Base-by-base conservation (phyloP, 2,888 invertebrate species). In the Perizoma affinitatum region DNA sequence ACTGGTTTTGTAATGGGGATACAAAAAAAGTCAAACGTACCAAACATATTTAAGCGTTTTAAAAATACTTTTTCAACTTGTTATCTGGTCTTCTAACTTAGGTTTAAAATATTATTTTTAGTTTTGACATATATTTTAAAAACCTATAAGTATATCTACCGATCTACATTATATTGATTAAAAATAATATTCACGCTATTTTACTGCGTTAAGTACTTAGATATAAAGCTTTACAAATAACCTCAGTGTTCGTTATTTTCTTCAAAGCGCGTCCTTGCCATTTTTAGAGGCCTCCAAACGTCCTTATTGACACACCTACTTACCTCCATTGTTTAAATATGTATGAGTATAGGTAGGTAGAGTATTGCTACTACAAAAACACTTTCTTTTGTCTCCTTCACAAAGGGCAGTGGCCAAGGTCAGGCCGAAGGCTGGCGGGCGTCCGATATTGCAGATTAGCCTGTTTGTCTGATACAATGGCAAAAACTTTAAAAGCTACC, bases 351-450 rank as follows among this genome's bases (percentile, higher is more conserved):
- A 66, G 62, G 65, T 68, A 67, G 63, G 43, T 38, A 38, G 38
- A 22, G 52, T 65, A 65, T 68, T 68, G 66, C 58, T 74, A 73
- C 69, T 77, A 82, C 83, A 83, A 85, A 86, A 81, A 79, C 75
- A 73, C 79, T 84, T 84, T 82, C 85, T 83, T 87, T 87, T 87
- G 83, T 86, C 72, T 70, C 68, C 66, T 60, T 62, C 68, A 82
- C 82, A 86, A 86, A 84, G 82, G 84, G 76, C 81, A 76, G 71
- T 79, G 76, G 79, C 80, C 86, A 88, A 88, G 88, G 89, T 69
- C 83, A 71, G 35, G 58, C 52, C 70, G 73, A 81, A 82, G 79
- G 78, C 76, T 79, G 78, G 78, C 22, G 73, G 80, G 78, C 75
- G 76, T 70, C 74, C 74, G 79, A 84, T 86, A 84, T 82, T 79